These are phyloP conservation scores for Leucoptera coffeella DNA, from an alignment of 2,888 invertebrate genomes.

Conservation along the genomic window DNA sequence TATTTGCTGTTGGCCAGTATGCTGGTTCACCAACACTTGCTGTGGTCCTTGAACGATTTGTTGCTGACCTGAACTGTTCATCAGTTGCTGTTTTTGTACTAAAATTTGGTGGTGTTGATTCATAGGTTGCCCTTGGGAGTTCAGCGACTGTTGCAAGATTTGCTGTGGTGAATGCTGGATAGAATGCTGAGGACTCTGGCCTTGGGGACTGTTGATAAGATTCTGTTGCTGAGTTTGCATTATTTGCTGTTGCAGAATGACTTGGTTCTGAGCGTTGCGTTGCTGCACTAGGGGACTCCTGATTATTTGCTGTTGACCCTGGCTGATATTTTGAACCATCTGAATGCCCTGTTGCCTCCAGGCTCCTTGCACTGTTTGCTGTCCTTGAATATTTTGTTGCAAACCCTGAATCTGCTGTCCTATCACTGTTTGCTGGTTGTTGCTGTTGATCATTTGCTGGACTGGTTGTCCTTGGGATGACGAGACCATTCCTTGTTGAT, in stretches of 20 bases:
- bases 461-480: constrained; percentile 28
- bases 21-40: constrained; percentile 43
- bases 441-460: constrained; percentile 28
- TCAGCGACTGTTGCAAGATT: constrained; percentile 54
- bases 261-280: constrained; percentile 43
- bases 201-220: constrained; percentile 29
- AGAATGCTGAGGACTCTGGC: constrained; percentile 45
- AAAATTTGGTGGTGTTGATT: constrained; percentile 43
- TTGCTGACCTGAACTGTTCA: constrained; percentile 48
- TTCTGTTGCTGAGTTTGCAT: constrained; percentile 48
- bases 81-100: constrained; percentile 52
- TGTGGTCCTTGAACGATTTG: constrained; percentile 46
- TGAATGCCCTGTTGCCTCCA: constrained; percentile 49
- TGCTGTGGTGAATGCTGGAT: constrained; percentile 54
- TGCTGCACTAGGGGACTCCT: constrained; percentile 39
- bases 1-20: constrained; percentile 43
- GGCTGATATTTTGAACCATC: constrained; percentile 40
- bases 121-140: constrained; percentile 43
- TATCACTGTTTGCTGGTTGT: constrained; percentile 27
- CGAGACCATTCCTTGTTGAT: constrained; percentile 29
- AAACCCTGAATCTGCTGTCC: constrained; percentile 47
- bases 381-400: constrained; percentile 35
- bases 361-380: constrained; percentile 31
- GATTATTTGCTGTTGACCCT: constrained; percentile 47
- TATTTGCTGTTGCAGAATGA: constrained; percentile 51